Evolutionary conservation across 2,888 invertebrate genomes (phyloP).

Genomic region (Andrena marginata): DNA sequence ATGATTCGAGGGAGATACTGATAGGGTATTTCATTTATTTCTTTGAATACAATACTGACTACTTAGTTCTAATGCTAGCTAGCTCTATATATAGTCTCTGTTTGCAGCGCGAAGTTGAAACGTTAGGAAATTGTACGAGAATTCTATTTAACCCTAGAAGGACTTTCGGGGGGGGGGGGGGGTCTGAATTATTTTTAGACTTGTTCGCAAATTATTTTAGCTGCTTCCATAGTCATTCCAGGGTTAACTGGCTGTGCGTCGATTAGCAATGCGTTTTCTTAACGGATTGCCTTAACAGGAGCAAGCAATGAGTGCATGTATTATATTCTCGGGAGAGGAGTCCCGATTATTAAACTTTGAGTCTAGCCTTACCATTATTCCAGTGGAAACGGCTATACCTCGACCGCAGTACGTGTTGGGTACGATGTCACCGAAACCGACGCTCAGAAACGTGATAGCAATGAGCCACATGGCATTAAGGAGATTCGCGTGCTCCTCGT

Average conservation of each 20-base stretch:
- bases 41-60: neutral
- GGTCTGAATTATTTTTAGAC: neutral
- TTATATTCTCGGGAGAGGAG: conserved; percentile 27
- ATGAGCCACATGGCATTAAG: conserved; percentile 99
- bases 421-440: conserved; percentile 99
- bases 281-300: conserved; percentile 1
- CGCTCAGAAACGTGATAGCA: conserved; percentile 99
- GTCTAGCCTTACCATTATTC: conserved; percentile 96
- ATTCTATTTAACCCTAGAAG: neutral
- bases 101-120: neutral
- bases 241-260: neutral
- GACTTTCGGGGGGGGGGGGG: too few relatives aligned
- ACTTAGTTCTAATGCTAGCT: too few relatives aligned
- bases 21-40: neutral
- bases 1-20: neutral
- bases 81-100: neutral
- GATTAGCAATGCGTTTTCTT: conserved; percentile 8
- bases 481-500: conserved; percentile 99
- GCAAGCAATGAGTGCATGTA: conserved; percentile 17
- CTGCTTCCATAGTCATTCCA: neutral
- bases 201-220: neutral
- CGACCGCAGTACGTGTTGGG: conserved; percentile 99
- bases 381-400: conserved; percentile 99
- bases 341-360: conserved; percentile 44
- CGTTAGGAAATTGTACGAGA: neutral